These are phyloP conservation scores for Lethenteron reissneri DNA, from an alignment of 2,113 vertebrate genomes.

Conservation along the genomic window DNA sequence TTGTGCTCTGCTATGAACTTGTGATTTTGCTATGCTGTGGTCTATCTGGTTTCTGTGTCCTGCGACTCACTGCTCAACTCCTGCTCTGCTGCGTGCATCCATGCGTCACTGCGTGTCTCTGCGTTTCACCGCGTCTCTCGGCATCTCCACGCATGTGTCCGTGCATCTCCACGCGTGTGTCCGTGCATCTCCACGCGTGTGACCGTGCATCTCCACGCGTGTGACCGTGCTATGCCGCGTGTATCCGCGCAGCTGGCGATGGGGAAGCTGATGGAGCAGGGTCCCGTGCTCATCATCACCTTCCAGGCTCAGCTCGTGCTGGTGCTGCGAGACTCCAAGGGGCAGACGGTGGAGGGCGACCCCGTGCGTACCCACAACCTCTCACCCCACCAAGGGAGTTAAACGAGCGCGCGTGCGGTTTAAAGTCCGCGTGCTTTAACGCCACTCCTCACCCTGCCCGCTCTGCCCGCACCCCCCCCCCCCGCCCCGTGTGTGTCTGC, in stretches of 20 bases:
- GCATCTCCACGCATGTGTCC: background rate
- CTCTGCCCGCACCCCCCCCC: too few species aligned
- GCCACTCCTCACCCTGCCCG: background rate
- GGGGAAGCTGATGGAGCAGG: constrained; percentile 99
- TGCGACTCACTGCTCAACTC: too few species aligned
- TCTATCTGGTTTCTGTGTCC: background rate
- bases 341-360: constrained; percentile 71
- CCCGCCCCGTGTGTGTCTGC: constrained; percentile 6
- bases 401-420: too few species aligned
- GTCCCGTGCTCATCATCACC: constrained; percentile 77
- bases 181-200: background rate
- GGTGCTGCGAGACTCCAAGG: constrained; percentile 51
- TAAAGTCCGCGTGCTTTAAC: too few species aligned
- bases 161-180: background rate
- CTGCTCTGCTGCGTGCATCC: too few species aligned
- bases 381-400: too few species aligned
- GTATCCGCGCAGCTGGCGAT: constrained; percentile 44
- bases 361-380: constrained; percentile 36
- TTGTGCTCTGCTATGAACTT: background rate
- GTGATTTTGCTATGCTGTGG: background rate
- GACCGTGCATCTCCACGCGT: background rate
- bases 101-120: too few species aligned
- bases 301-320: constrained; percentile 87
- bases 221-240: background rate
- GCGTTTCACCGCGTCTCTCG: too few species aligned